These are phyloP conservation scores for Hydrotaea cyrtoneurina DNA, from an alignment of 2,888 invertebrate genomes.

Conservation along the genomic window DNA sequence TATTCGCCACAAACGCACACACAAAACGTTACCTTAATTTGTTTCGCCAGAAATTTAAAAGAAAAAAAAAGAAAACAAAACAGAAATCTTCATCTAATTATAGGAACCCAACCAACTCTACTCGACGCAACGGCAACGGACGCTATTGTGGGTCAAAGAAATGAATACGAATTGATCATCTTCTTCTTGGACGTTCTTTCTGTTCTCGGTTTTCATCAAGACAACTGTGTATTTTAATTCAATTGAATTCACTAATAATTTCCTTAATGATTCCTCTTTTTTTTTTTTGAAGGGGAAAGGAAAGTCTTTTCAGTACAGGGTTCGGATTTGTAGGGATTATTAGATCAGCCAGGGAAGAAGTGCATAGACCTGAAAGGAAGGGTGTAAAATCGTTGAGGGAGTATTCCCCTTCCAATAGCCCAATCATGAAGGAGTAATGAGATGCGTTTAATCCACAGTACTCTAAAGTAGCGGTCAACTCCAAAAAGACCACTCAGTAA, in stretches of 20 bases:
- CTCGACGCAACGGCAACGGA: not conserved
- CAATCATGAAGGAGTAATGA: too few relatives aligned
- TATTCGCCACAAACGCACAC: conserved; percentile 25
- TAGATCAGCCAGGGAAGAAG: not conserved
- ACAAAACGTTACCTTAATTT: conserved; percentile 46
- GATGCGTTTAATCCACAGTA: too few relatives aligned
- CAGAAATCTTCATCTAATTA: conserved; percentile 52
- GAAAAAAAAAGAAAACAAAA: conserved; percentile 23
- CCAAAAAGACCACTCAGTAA: too few relatives aligned
- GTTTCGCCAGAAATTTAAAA: conserved; percentile 57
- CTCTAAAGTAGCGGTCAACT: too few relatives aligned
- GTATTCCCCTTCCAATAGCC: too few relatives aligned
- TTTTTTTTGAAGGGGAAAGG: not conserved
- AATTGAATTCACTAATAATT: conserved; percentile 38
- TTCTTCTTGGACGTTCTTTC: conserved; percentile 28
- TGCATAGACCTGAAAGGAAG: too few relatives aligned
- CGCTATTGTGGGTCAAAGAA: conserved; percentile 38
- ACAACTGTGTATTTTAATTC: conserved; percentile 33
- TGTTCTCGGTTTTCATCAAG: not conserved
- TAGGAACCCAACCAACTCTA: conserved; percentile 32
- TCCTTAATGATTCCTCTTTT: conserved; percentile 21
- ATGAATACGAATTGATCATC: conserved; percentile 40
- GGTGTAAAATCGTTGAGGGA: too few relatives aligned
- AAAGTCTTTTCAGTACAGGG: not conserved
- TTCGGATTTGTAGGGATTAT: not conserved